These are phyloP conservation scores for Lepus townsendii DNA, from an alignment of 2,797 vertebrate species.

Conservation along the genomic window DNA sequence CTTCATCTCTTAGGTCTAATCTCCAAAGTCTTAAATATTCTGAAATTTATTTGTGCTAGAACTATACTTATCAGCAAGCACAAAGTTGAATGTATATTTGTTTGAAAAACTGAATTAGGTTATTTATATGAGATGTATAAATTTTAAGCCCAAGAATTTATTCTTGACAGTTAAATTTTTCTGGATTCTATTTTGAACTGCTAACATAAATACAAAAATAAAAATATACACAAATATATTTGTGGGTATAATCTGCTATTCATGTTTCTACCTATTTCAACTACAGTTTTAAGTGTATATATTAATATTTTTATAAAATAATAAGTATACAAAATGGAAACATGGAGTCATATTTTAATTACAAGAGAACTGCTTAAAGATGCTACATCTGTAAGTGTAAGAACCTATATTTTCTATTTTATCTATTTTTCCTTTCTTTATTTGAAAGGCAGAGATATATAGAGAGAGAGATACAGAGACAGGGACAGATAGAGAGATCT, in stretches of 20 bases:
- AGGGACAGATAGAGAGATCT: too few species aligned
- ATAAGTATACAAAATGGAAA: not conserved
- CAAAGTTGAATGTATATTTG: not conserved
- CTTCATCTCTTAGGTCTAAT: not conserved
- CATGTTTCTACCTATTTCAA: slow-evolving; percentile 6
- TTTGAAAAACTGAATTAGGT: not conserved
- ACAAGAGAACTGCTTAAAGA: not conserved
- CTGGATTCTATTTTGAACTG: not conserved
- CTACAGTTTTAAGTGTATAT: not conserved
- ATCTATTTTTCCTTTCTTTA: too few species aligned
- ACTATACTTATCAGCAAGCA: not conserved
- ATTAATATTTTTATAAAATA: not conserved
- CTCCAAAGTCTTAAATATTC: slow-evolving; percentile 5
- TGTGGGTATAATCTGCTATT: not conserved
- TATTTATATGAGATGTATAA: not conserved
- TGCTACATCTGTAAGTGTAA: not conserved
- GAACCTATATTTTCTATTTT: not conserved
- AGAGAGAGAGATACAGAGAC: too few species aligned
- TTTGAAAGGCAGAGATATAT: too few species aligned
- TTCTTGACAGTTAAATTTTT: not conserved
- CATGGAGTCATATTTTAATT: not conserved
- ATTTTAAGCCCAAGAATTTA: not conserved
- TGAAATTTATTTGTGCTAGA: not conserved
- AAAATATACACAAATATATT: not conserved
- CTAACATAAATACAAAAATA: slow-evolving; percentile 30